These are phyloP conservation scores for Myotis planiceps DNA, from an alignment of 2,797 vertebrate species.

Conservation along the genomic window DNA sequence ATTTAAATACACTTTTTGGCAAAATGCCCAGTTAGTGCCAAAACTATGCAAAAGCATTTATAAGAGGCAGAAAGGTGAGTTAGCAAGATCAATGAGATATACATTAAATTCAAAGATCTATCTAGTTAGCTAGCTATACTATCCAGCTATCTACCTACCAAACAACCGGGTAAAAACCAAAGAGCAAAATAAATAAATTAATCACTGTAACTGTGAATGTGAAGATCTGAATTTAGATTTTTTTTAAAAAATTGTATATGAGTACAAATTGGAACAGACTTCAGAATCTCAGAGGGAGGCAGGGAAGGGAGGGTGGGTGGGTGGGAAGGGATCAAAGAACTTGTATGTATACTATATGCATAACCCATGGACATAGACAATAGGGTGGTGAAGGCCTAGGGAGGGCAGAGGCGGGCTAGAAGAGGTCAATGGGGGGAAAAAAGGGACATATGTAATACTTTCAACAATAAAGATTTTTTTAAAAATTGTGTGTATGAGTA, in stretches of 20 bases:
- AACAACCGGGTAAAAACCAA: not conserved
- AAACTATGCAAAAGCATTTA: not conserved
- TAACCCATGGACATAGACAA: no score
- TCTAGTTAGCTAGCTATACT: no score
- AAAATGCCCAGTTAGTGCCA: not conserved
- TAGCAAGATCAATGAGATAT: not conserved
- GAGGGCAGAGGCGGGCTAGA: no score
- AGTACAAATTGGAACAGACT: not conserved
- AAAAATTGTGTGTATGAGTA: not conserved
- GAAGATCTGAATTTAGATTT: not conserved
- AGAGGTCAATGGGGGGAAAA: no score
- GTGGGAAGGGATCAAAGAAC: no score
- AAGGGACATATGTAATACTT: no score
- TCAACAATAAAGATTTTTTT: no score
- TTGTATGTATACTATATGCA: no score
- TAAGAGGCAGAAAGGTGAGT: not conserved
- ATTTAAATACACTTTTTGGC: not conserved
- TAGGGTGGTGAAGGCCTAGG: no score
- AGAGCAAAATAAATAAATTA: not conserved
- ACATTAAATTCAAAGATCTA: not conserved
- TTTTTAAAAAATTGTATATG: not conserved
- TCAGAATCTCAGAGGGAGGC: no score
- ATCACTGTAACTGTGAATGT: not conserved
- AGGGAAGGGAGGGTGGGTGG: no score
- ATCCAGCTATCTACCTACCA: not conserved